Evolutionary conservation across 2,797 vertebrate genomes (phyloP).

Genomic region (Liparis tanakae): DNA sequence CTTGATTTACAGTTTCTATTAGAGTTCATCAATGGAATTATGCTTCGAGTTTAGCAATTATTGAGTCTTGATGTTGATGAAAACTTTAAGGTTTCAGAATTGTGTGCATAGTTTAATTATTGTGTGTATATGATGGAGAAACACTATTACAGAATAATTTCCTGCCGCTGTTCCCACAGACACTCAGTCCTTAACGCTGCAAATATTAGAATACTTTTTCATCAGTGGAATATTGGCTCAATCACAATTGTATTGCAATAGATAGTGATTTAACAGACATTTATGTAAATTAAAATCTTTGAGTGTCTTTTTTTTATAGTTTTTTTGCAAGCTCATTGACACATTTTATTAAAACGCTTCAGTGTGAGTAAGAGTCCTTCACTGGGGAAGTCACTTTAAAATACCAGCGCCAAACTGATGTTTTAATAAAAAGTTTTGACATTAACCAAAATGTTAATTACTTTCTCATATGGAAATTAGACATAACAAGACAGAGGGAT

Average conservation of each 20-base stretch:
- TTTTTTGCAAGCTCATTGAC: constrained; percentile 19
- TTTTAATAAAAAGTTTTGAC: constrained; percentile 44
- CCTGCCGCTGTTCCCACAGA: background rate
- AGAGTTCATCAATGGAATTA: background rate
- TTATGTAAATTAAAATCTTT: background rate
- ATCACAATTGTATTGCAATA: background rate
- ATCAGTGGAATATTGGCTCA: background rate
- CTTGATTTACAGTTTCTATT: background rate
- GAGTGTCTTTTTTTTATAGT: background rate
- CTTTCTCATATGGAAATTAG: constrained; percentile 47
- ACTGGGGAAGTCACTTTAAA: background rate
- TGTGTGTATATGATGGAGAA: background rate
- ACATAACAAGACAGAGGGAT: constrained; percentile 19
- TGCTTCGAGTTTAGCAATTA: background rate
- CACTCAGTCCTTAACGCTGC: background rate
- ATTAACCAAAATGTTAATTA: constrained; percentile 52
- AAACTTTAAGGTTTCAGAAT: background rate
- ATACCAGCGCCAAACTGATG: constrained; percentile 24
- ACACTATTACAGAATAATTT: background rate
- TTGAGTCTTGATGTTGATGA: background rate
- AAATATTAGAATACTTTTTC: background rate
- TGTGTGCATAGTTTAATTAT: background rate
- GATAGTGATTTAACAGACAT: background rate
- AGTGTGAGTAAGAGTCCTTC: background rate
- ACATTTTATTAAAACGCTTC: constrained; percentile 3